These are phyloP conservation scores for Cheirogaleus medius DNA, from an alignment of 2,113 vertebrate genomes.

Conservation along the genomic window DNA sequence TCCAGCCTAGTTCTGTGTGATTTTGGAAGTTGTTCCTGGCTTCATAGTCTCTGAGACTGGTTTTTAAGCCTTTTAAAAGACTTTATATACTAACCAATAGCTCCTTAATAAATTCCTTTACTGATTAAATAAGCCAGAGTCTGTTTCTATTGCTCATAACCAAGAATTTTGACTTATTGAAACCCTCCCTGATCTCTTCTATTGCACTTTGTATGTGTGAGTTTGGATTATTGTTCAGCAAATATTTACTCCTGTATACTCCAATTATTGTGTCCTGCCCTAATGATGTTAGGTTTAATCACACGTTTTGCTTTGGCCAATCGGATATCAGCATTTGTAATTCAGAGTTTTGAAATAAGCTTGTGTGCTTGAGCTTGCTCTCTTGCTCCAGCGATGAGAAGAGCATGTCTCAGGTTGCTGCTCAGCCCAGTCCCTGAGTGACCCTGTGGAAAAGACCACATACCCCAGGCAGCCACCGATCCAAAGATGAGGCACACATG, in stretches of 20 bases:
- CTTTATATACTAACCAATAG: not conserved
- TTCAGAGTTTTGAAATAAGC: constrained; percentile 12
- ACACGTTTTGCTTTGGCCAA: not conserved
- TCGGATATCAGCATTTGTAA: not conserved
- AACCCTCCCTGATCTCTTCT: not conserved
- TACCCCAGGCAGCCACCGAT: not conserved
- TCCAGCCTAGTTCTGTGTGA: not conserved
- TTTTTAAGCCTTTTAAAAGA: constrained; percentile 22
- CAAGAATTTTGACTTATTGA: constrained; percentile 16
- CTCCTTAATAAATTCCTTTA: not conserved
- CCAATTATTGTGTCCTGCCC: not conserved
- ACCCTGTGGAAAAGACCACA: not conserved
- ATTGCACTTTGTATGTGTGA: not conserved
- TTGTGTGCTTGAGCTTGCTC: not conserved
- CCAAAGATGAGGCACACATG: not conserved
- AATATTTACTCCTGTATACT: not conserved
- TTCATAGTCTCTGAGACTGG: not conserved
- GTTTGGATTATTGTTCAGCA: constrained; percentile 17
- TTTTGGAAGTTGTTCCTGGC: constrained; percentile 16
- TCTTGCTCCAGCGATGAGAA: not conserved
- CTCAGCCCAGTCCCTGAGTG: not conserved
- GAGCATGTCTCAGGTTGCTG: not conserved
- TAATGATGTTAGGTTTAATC: not conserved
- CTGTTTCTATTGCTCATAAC: not conserved
- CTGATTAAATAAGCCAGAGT: not conserved